These are phyloP conservation scores for Dendrophyllia cribrosa DNA, from an alignment of 64 coral and sea anemone genomes.

Conservation along the genomic window DNA sequence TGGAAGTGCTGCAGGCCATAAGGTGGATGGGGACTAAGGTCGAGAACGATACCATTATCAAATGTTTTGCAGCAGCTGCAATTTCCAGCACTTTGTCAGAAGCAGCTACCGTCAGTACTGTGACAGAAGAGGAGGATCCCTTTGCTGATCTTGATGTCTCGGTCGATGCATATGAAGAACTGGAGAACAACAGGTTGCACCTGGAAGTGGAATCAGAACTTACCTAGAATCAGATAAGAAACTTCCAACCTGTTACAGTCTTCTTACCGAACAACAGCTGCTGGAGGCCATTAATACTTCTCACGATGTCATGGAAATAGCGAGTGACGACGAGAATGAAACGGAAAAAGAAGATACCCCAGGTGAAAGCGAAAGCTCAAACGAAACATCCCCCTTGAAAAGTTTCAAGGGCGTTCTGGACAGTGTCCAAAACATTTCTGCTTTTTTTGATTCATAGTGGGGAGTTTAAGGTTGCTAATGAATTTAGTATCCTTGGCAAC, in stretches of 20 bases:
- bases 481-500: too few relatives aligned
- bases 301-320: constrained; percentile 43
- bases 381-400: too few relatives aligned
- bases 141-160: constrained; percentile 46
- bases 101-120: constrained; percentile 37
- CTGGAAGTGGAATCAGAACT: constrained; percentile 49
- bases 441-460: too few relatives aligned
- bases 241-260: constrained; percentile 42
- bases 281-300: constrained; percentile 55
- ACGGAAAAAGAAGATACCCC: too few relatives aligned
- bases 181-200: constrained; percentile 47
- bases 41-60: constrained; percentile 17
- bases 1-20: too few relatives aligned
- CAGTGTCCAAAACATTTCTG: too few relatives aligned
- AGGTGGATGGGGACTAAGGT: too few relatives aligned
- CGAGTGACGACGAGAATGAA: too few relatives aligned
- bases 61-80: constrained; percentile 33
- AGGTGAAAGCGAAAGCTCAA: too few relatives aligned
- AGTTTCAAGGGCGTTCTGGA: too few relatives aligned
- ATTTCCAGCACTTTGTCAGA: constrained; percentile 53
- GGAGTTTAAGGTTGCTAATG: too few relatives aligned
- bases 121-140: constrained; percentile 45
- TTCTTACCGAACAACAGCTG: constrained; percentile 46
- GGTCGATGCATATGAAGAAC: constrained; percentile 30
- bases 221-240: constrained; percentile 33